Percentiles rank a stretch among this genome's conserved stretches.
Conservation (phyloP, 2,888 invertebrate genomes). For the Apomyelois bistriatella region DNA sequence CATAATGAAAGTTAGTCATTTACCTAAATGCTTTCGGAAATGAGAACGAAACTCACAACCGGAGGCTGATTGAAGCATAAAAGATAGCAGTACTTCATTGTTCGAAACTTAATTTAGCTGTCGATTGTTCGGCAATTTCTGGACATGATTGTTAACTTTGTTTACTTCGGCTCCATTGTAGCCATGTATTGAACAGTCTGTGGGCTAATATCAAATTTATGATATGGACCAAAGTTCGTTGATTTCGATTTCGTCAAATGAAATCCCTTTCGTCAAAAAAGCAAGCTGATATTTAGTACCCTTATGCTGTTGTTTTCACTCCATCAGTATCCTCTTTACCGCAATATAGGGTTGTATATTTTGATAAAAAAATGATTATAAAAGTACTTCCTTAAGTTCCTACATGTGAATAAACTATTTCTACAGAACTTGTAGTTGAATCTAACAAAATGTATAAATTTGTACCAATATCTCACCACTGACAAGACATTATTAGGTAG, state of each 20-base stretch:
- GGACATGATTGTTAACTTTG: constrained; percentile 9
- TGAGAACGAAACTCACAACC: neutral
- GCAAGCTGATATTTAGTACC: too few relatives aligned
- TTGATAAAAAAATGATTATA: too few relatives aligned
- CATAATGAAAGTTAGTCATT: constrained; percentile 10
- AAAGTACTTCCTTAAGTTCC: too few relatives aligned
- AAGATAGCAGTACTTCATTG: constrained; percentile 1
- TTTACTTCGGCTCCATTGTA: neutral
- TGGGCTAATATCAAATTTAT: neutral
- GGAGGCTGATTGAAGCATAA: neutral
- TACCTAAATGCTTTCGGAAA: neutral
- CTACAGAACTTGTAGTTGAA: too few relatives aligned
- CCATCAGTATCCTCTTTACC: too few relatives aligned
- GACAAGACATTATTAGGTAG: too few relatives aligned
- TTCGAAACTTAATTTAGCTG: constrained; percentile 2
- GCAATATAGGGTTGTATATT: too few relatives aligned
- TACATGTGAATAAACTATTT: too few relatives aligned
- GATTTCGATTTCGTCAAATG: neutral
- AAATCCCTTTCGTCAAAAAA: too few relatives aligned
- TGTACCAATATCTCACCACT: too few relatives aligned
- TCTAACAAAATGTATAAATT: too few relatives aligned
- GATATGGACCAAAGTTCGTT: neutral
- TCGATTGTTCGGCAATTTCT: constrained; percentile 2
- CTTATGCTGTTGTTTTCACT: too few relatives aligned
- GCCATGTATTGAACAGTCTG: neutral